Conservation (phyloP, 2,113 vertebrate species). For the Poecilia latipinna region DNA sequence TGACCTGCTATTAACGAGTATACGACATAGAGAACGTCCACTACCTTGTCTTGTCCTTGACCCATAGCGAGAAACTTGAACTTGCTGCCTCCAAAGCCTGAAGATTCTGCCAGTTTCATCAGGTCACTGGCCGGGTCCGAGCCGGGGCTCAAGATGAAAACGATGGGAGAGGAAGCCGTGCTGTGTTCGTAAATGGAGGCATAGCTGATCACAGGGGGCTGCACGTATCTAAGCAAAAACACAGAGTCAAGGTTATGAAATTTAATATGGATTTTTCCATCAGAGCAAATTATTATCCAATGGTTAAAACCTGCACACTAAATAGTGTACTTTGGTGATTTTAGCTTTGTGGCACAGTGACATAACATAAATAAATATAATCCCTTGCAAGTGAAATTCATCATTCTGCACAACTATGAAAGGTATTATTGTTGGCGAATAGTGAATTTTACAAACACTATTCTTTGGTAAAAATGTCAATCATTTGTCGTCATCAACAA, state of each 20-base stretch:
- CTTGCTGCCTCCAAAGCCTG: conserved; percentile 85
- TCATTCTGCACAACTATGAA: not conserved
- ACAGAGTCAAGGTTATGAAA: conserved; percentile 5
- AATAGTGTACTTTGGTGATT: not conserved
- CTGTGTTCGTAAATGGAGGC: conserved; percentile 91
- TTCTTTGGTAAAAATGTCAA: not conserved
- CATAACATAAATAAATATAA: not conserved
- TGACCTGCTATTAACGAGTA: not conserved
- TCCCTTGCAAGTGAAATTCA: not conserved
- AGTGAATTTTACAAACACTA: not conserved
- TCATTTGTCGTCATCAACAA: too few relatives aligned
- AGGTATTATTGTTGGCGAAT: not conserved
- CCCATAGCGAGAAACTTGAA: conserved; percentile 97
- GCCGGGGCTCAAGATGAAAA: conserved; percentile 95
- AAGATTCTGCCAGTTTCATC: conserved; percentile 89
- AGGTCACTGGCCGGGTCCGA: conserved; percentile 93
- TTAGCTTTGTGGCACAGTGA: not conserved
- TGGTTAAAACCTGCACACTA: not conserved
- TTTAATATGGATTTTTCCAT: not conserved
- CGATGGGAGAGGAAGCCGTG: conserved; percentile 88
- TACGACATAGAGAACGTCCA: not conserved
- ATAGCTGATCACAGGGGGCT: conserved; percentile 94
- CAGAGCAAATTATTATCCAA: not conserved
- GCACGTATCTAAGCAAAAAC: conserved; percentile 86
- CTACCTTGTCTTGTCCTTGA: conserved; percentile 95